Percentiles rank a stretch among this genome's conserved stretches.
Conservation (phyloP, 2,113 vertebrate species). For the Odocoileus hemionus region DNA sequence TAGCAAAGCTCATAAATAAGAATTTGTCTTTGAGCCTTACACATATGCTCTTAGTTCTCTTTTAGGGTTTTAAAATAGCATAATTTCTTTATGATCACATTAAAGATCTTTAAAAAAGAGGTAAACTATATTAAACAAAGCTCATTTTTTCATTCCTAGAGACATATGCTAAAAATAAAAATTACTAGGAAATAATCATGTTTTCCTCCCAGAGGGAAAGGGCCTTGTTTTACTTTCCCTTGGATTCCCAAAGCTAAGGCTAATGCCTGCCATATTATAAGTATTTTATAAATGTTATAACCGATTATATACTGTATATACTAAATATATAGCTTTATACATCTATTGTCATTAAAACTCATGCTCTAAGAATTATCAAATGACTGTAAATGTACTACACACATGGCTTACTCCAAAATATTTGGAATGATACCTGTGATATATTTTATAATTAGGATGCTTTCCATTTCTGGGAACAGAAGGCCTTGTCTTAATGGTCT, state of each 20-base stretch:
- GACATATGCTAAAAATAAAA: not conserved
- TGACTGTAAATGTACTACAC: not conserved
- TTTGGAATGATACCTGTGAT: not conserved
- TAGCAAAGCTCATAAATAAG: not conserved
- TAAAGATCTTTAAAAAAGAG: not conserved
- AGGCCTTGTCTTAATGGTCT: not conserved
- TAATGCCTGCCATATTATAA: not conserved
- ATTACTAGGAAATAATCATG: not conserved
- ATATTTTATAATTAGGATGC: not conserved
- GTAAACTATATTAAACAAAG: not conserved
- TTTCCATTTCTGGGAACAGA: not conserved
- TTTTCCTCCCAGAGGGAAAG: not conserved
- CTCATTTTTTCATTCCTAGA: not conserved
- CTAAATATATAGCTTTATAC: not conserved
- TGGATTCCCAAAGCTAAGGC: not conserved
- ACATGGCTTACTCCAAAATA: not conserved
- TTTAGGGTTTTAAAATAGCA: constrained; percentile 13
- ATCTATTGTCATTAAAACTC: not conserved
- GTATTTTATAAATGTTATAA: not conserved
- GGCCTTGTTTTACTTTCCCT: not conserved
- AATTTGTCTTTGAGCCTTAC: not conserved
- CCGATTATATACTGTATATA: not conserved
- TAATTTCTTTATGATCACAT: not conserved
- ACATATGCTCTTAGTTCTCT: not conserved
- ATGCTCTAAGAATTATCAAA: not conserved